These are phyloP conservation scores for Catharus ustulatus DNA, from an alignment of 2,797 vertebrate species.

Conservation along the genomic window DNA sequence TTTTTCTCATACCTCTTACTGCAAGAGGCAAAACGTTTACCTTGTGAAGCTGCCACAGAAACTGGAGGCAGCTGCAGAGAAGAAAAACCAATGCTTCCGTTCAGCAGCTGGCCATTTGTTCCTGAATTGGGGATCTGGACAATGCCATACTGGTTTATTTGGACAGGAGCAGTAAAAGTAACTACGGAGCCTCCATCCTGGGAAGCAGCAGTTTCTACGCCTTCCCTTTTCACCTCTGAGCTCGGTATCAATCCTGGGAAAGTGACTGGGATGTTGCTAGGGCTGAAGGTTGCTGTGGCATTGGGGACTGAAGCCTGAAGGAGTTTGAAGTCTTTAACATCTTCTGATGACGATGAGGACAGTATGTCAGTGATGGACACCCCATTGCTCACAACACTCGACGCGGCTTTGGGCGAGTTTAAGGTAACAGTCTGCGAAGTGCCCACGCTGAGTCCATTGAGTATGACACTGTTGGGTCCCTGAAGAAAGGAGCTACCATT, in stretches of 20 bases:
- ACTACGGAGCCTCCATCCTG: slow-evolving; percentile 91
- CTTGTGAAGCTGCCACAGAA: slow-evolving; percentile 88
- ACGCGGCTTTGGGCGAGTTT: slow-evolving; percentile 83
- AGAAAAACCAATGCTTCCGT: slow-evolving; percentile 88
- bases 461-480: slow-evolving; percentile 90
- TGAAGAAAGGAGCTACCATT: slow-evolving; percentile 95
- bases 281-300: slow-evolving; percentile 79
- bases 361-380: slow-evolving; percentile 86
- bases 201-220: slow-evolving; percentile 82
- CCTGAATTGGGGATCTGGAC: slow-evolving; percentile 91
- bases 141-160: slow-evolving; percentile 94
- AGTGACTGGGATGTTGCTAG: slow-evolving; percentile 73
- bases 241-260: slow-evolving; percentile 87
- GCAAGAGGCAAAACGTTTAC: slow-evolving; percentile 76
- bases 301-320: slow-evolving; percentile 82
- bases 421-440: slow-evolving; percentile 86
- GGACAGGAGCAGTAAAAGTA: slow-evolving; percentile 90
- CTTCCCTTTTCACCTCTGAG: slow-evolving; percentile 91
- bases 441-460: slow-evolving; percentile 92
- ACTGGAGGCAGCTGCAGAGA: slow-evolving; percentile 88
- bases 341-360: slow-evolving; percentile 82
- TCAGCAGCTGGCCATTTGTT: slow-evolving; percentile 84
- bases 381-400: slow-evolving; percentile 81
- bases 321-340: slow-evolving; percentile 87
- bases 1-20: not conserved